Evolutionary conservation across 1,140 invertebrate genomes (phyloP).

Genomic region (Drosophila obscura): DNA sequence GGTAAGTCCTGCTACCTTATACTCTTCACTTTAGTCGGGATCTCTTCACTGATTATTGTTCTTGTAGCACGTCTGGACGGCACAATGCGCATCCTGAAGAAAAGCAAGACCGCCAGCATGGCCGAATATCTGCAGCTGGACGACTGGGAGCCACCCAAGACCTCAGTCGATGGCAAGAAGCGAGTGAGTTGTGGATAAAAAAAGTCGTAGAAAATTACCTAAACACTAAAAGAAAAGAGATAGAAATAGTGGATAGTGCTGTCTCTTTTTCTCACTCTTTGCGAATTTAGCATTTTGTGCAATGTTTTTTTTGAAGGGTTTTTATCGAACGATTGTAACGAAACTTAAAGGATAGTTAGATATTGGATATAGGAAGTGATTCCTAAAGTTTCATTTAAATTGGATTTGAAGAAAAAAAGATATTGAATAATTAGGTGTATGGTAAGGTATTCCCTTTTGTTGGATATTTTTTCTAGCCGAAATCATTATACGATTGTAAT

Average conservation of each 20-base stretch:
- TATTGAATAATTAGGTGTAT: no score
- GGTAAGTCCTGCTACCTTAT: conserved; percentile 58
- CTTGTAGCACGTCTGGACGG: conserved; percentile 94
- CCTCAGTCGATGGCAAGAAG: conserved; percentile 92
- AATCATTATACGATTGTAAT: no score
- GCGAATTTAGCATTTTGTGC: no score
- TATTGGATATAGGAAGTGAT: neutral
- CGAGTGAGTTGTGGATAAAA: conserved; percentile 87
- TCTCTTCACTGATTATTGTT: neutral
- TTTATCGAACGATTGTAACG: no score
- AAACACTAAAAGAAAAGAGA: no score
- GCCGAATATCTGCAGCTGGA: conserved; percentile 96
- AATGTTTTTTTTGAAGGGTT: no score
- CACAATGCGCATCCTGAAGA: conserved; percentile 86
- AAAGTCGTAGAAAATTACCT: neutral
- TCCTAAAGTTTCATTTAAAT: neutral
- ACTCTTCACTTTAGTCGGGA: neutral
- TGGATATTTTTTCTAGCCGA: no score
- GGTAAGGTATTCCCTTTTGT: no score
- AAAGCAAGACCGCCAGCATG: conserved; percentile 87
- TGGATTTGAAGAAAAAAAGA: no score
- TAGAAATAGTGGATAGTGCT: no score
- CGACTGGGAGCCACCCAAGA: conserved; percentile 86
- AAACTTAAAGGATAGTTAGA: no score
- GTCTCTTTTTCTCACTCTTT: no score